These are phyloP conservation scores for Toxotes jaculatrix DNA, from an alignment of 2,113 vertebrate species.

Conservation along the genomic window DNA sequence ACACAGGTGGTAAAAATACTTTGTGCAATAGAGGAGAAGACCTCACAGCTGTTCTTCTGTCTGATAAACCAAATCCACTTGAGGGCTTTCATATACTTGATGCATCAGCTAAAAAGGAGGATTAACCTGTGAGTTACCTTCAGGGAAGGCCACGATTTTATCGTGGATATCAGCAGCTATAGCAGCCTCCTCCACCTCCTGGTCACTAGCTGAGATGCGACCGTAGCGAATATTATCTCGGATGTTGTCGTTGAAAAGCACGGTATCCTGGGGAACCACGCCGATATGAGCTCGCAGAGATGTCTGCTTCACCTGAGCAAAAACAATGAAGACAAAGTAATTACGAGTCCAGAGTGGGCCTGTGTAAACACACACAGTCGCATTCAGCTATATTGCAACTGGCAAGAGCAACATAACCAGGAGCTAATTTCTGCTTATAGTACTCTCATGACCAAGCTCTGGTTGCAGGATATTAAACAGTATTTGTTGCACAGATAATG, in stretches of 20 bases:
- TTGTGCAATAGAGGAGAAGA: neutral
- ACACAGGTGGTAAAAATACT: neutral
- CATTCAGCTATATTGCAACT: neutral
- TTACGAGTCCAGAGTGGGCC: neutral
- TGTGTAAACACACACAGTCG: neutral
- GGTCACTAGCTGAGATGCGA: slow-evolving; percentile 86
- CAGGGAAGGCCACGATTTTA: slow-evolving; percentile 89
- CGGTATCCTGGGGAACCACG: slow-evolving; percentile 97
- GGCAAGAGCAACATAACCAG: slow-evolving; percentile 2
- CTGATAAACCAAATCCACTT: neutral
- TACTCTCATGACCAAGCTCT: neutral
- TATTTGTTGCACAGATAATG: too few relatives aligned
- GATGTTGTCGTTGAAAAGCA: slow-evolving; percentile 96
- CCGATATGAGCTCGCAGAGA: slow-evolving; percentile 94
- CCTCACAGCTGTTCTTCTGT: neutral
- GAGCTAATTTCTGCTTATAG: neutral
- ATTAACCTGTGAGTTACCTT: slow-evolving; percentile 78
- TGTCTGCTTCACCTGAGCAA: slow-evolving; percentile 88
- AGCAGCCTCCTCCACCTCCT: slow-evolving; percentile 93
- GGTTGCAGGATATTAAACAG: neutral
- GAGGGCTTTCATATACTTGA: neutral
- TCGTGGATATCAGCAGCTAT: slow-evolving; percentile 93
- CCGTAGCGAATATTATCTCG: slow-evolving; percentile 95
- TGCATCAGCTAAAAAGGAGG: too few relatives aligned
- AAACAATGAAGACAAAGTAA: neutral